phyloP scores from a whole-genome alignment of 2,113 vertebrate genomes.

The Sminthopsis crassicaudata region DNA sequence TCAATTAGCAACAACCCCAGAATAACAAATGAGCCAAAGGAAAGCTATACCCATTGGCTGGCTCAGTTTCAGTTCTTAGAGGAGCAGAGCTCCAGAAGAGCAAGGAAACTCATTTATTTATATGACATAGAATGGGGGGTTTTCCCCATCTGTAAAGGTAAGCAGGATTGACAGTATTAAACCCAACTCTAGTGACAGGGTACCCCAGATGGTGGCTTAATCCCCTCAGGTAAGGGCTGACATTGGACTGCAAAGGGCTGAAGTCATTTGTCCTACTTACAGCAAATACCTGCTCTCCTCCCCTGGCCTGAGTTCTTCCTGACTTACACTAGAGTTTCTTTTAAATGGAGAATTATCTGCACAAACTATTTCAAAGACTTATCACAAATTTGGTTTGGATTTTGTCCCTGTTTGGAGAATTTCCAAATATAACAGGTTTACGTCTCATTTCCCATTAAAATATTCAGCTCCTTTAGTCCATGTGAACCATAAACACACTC shows the following conservation, averaged over 20 bases:
- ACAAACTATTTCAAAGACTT: not conserved
- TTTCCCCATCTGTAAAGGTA: not conserved
- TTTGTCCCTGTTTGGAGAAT: not conserved
- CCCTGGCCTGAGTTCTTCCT: not conserved
- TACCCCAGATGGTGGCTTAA: not conserved
- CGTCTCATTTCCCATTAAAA: not conserved
- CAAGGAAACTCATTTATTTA: not conserved
- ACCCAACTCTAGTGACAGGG: not conserved
- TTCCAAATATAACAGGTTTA: not conserved
- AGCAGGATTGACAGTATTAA: not conserved
- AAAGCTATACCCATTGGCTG: slow-evolving; percentile 5
- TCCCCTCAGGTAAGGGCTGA: not conserved
- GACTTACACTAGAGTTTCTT: not conserved
- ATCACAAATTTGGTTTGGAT: not conserved
- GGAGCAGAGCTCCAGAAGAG: not conserved
- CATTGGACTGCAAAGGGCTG: not conserved
- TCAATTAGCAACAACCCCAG: slow-evolving; percentile 26
- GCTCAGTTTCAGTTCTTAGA: slow-evolving; percentile 5
- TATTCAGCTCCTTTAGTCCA: not conserved
- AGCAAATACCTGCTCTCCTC: not conserved
- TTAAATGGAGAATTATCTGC: not conserved
- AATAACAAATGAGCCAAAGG: slow-evolving; percentile 54
- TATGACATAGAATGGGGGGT: not conserved
- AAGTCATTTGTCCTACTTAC: not conserved
- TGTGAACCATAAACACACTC: not conserved